Evolutionary conservation across 2,888 invertebrate genomes (phyloP).

Genomic region (Erynnis tages): DNA sequence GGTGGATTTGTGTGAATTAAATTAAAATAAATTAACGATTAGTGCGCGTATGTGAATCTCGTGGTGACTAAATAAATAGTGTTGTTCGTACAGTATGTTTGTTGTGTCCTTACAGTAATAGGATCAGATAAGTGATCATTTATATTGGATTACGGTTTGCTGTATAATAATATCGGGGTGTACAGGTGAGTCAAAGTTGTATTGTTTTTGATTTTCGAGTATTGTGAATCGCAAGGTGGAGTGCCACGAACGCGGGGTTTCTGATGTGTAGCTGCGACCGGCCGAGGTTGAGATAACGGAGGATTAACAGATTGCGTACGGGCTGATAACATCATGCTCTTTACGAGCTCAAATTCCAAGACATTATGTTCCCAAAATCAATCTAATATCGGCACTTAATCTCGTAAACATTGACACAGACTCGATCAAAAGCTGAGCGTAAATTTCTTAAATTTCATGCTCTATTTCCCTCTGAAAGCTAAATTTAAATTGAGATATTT

Average conservation of each 20-base stretch:
- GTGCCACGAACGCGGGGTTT: slow-evolving; percentile 63
- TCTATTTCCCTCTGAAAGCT: slow-evolving; percentile 57
- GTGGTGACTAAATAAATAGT: slow-evolving; percentile 61
- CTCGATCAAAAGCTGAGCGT: slow-evolving; percentile 9
- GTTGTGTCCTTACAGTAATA: slow-evolving; percentile 74
- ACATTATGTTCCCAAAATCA: slow-evolving; percentile 6
- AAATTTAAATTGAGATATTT: slow-evolving; percentile 54
- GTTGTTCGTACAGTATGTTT: slow-evolving; percentile 66
- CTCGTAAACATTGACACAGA: slow-evolving; percentile 26
- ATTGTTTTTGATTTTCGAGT: slow-evolving; percentile 8
- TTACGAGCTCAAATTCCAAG: slow-evolving; percentile 12
- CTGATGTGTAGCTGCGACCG: slow-evolving; percentile 50
- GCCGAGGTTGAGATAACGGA: slow-evolving; percentile 67
- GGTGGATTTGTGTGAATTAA: slow-evolving; percentile 59
- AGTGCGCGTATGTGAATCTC: slow-evolving; percentile 58
- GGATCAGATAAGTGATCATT: slow-evolving; percentile 67
- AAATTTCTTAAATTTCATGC: slow-evolving; percentile 49
- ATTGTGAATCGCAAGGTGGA: slow-evolving; percentile 14
- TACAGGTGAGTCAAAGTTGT: slow-evolving; percentile 58
- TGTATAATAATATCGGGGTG: slow-evolving; percentile 60
- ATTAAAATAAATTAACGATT: slow-evolving; percentile 48
- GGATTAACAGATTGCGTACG: slow-evolving; percentile 70
- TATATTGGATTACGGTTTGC: slow-evolving; percentile 77
- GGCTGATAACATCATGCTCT: slow-evolving; percentile 63
- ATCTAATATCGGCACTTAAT: background rate